Base-by-base conservation (phyloP, 2,113 vertebrate species). In the Dipodomys stephensi region DNA sequence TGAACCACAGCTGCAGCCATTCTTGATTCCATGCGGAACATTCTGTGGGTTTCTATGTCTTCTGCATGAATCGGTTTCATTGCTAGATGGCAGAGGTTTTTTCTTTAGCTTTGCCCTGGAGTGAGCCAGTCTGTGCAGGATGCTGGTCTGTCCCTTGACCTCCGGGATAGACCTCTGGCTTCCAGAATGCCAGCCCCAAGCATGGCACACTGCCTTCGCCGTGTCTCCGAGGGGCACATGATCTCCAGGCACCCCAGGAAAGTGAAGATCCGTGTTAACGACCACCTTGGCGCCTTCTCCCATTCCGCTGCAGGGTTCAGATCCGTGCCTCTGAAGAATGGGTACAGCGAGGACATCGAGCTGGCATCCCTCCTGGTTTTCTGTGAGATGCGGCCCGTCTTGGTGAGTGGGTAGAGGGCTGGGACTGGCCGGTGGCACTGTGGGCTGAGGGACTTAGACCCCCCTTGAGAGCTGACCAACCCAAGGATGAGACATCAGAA, bases 241-340 rank as follows among this genome's bases (percentile, higher is more conserved):
- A 32, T n/a, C 32, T 46, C 53, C 15, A 28, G 67, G 20, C 6
- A 7, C 20, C 68, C 20, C 9, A 28, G 11, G 72, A 80, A 88
- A 46, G 30, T 46, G 13, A 32, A 87, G 32, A n/a, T 67, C 35
- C n/a, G 79, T 73, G 3, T n/a, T 62, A 69, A 60, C 53, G 16
- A 2, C 35, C 32, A 28, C 44, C 25, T 35, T 16, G 74, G 68
- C 16, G 0, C 72, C 46, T 18, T 85, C 4, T 90, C 20, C 90
- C 2, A 1, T 35, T 25, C 32, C 23, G 2, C 22, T 20, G 3
- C 97, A 99, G 99, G 99, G 65, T 99, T 99, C 92, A 98, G 99
- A 78, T 99, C 99, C 0, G 98, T 99, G 46, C 99, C 99, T 87
- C 98, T 99, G 67, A 99, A 99, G 97, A 99, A 99, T 0, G 99